These are phyloP conservation scores for Tromatobia lineatoria DNA, from an alignment of 2,888 invertebrate genomes.

Conservation along the genomic window DNA sequence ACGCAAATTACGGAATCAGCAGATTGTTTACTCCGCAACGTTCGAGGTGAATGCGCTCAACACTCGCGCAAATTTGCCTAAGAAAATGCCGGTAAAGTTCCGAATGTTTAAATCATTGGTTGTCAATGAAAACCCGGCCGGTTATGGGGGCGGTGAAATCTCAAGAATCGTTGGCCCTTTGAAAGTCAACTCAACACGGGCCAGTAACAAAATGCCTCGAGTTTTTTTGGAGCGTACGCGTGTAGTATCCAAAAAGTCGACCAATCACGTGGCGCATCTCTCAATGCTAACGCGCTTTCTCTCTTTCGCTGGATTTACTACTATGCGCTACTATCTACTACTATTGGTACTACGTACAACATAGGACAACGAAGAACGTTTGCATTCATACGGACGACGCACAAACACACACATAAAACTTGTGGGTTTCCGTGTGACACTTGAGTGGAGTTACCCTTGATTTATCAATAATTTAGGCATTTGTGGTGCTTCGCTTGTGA, in stretches of 20 bases:
- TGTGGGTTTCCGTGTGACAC: slow-evolving; percentile 70
- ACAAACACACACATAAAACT: slow-evolving; percentile 37
- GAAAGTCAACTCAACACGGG: neutral
- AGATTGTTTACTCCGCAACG: neutral
- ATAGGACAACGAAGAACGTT: slow-evolving; percentile 35
- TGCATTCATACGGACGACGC: slow-evolving; percentile 47
- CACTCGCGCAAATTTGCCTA: no score
- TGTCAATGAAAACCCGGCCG: no score
- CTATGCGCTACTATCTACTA: slow-evolving; percentile 46
- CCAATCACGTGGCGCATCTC: slow-evolving; percentile 59
- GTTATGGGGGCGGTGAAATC: no score
- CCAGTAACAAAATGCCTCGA: neutral
- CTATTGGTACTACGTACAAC: slow-evolving; percentile 22
- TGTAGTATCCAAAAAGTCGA: slow-evolving; percentile 22
- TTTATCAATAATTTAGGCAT: slow-evolving; percentile 75
- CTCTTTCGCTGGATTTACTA: slow-evolving; percentile 26
- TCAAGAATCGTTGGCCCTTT: neutral
- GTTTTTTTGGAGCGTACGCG: slow-evolving; percentile 27
- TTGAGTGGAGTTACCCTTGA: slow-evolving; percentile 73
- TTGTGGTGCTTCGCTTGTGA: slow-evolving; percentile 75
- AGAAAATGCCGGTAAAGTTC: no score
- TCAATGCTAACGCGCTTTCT: slow-evolving; percentile 10
- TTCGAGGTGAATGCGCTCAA: no score
- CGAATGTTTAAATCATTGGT: no score
- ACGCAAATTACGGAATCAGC: neutral